Base-by-base conservation (phyloP, 2,888 invertebrate genomes). In the Seira musarum region DNA sequence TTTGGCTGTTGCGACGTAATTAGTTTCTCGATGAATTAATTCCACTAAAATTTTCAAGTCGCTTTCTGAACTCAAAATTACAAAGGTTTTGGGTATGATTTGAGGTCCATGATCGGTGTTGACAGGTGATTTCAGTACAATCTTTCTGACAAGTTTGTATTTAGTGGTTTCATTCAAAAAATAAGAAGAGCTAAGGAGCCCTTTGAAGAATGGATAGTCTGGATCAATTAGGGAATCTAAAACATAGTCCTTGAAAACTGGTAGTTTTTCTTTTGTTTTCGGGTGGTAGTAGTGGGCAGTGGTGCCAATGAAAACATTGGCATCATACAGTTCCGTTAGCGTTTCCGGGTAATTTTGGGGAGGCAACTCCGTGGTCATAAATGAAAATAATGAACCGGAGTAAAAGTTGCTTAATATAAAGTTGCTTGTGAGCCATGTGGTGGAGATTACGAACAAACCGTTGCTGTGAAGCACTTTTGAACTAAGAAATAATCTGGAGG, bases 331-430 rank as follows among this genome's bases (percentile, higher is more conserved):
- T 1, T 71, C 60, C 35, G 15, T 30, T 13, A 77, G 13, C n/a
- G 70, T 77, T 19, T 65, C 70, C 1, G 77, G 77, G 15, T 71
- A 25, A 60, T 77, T 77, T 53, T 53, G 25, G 5, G 77, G 77
- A 19, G 49, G 21, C 2, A 24, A 24, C 57, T 77, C 77, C 0
- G 65, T 61, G 15, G 77, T 77, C 77, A 77, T 77, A 21, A 70
- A 77, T 0, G 77, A 77, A 65, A 64, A 77, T 0, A 77, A 24
- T 6, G 64, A 53, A 10, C 77, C 77, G 1, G 65, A 30, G 24
- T 77, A 77, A 70, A 77, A 77, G 40, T 77, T 77, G 35, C 65
- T 67, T 1, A 77, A 15, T 13, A 63, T 77, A 19, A 77, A 71
- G 2, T 57, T 35, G 3, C 57, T 24, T 21, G 66, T 8, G 10